Conservation (phyloP, 64 coral and sea anemone genomes). For the Acropora tenuis region DNA sequence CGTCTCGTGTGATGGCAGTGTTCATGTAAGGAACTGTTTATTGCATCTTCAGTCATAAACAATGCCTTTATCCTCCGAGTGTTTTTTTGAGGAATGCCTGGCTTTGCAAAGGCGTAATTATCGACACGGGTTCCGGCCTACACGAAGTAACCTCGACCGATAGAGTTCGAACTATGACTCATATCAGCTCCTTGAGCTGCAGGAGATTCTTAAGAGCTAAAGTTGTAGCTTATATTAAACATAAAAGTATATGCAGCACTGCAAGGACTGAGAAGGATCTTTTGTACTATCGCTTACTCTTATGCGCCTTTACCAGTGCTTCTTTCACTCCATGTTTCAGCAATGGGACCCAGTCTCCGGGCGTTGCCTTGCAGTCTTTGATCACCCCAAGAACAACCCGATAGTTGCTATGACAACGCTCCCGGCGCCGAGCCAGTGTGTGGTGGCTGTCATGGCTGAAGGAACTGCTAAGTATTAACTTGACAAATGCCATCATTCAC, state of each 20-base stretch:
- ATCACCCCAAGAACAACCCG: slow-evolving; percentile 73
- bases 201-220: too few species aligned
- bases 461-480: slow-evolving; percentile 71
- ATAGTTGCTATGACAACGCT: slow-evolving; percentile 88
- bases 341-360: slow-evolving; percentile 85
- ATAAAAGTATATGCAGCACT: too few species aligned
- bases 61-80: too few species aligned
- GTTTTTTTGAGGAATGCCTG: too few species aligned
- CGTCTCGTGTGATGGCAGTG: slow-evolving; percentile 87
- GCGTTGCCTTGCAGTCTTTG: slow-evolving; percentile 54
- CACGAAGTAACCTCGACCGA: too few species aligned
- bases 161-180: too few species aligned
- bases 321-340: slow-evolving; percentile 28
- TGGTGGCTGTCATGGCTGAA: slow-evolving; percentile 85
- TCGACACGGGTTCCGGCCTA: too few species aligned
- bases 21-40: slow-evolving; percentile 72
- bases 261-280: too few species aligned
- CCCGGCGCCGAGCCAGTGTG: slow-evolving; percentile 82
- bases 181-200: too few species aligned
- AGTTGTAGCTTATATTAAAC: too few species aligned
- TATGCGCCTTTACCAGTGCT: not conserved
- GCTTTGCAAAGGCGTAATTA: too few species aligned
- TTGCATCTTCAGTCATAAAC: not conserved
- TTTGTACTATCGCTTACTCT: not conserved
- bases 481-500: not conserved